These are phyloP conservation scores for Callipepla californica DNA, from an alignment of 2,113 vertebrate species.

Conservation along the genomic window DNA sequence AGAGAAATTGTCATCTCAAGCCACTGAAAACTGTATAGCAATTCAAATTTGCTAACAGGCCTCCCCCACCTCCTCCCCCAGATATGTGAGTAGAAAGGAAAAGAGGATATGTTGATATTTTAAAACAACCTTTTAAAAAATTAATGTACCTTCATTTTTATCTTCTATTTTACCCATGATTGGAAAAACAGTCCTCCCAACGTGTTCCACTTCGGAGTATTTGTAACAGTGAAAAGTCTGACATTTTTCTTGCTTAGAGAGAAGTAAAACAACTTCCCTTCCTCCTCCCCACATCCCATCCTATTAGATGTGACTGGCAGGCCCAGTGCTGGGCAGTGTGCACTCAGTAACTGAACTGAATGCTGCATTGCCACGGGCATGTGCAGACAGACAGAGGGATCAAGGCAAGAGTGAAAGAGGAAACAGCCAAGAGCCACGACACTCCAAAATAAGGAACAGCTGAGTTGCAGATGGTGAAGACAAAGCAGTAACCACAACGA, in stretches of 20 bases:
- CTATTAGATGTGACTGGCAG: constrained; percentile 1
- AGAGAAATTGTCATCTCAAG: constrained; percentile 55
- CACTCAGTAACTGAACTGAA: neutral
- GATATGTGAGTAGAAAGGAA: constrained; percentile 7
- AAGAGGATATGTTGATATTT: constrained; percentile 48
- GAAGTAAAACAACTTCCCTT: constrained; percentile 19
- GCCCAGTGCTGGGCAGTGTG: neutral
- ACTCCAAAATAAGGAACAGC: neutral
- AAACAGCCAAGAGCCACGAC: neutral
- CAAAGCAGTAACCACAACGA: neutral
- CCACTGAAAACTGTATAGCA: constrained; percentile 51
- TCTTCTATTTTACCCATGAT: neutral
- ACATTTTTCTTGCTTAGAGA: constrained; percentile 30
- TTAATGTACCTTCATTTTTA: neutral
- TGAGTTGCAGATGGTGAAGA: neutral
- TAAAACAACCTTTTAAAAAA: constrained; percentile 51
- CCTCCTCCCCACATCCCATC: neutral
- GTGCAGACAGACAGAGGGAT: neutral
- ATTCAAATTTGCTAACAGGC: constrained; percentile 58
- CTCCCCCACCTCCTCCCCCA: constrained; percentile 41
- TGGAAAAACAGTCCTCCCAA: constrained; percentile 45
- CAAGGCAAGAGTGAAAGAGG: neutral
- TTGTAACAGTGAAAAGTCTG: constrained; percentile 34
- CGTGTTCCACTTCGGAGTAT: constrained; percentile 18
- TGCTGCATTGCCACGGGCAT: neutral